A percentile compares a stretch with the other conserved stretches of the same genome.
phyloP scores from a whole-genome alignment of 2,113 vertebrate genomes.

The Alaudala cheleensis region DNA sequence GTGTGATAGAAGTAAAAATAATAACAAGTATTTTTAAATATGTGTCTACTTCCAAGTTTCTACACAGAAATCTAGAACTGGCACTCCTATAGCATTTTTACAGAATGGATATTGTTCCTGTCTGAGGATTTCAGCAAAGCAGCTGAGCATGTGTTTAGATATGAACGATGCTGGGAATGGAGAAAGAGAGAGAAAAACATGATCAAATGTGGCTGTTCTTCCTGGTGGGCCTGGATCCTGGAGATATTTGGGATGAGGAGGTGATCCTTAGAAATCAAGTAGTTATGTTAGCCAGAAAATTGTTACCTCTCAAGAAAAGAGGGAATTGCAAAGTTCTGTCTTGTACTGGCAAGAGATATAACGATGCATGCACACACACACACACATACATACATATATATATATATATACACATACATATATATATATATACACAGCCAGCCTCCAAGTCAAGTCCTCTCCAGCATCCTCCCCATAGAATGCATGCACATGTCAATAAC shows the following conservation, averaged over 20 bases:
- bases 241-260: neutral
- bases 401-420: no score
- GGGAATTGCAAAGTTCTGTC: neutral
- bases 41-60: neutral
- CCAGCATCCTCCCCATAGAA: neutral
- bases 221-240: neutral
- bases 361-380: neutral
- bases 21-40: neutral
- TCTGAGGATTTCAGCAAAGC: neutral
- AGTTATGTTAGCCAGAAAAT: neutral
- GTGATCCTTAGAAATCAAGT: neutral
- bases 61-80: neutral
- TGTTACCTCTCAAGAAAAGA: neutral
- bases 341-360: neutral
- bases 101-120: neutral
- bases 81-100: neutral
- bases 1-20: neutral
- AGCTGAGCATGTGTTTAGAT: neutral
- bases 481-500: fast-evolving
- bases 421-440: neutral
- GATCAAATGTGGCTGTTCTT: neutral
- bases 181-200: neutral
- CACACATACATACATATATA: no score
- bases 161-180: fast-evolving
- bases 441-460: neutral